phyloP scores from a whole-genome alignment of 2,797 vertebrate genomes.

The Macroramphosus scolopax region DNA sequence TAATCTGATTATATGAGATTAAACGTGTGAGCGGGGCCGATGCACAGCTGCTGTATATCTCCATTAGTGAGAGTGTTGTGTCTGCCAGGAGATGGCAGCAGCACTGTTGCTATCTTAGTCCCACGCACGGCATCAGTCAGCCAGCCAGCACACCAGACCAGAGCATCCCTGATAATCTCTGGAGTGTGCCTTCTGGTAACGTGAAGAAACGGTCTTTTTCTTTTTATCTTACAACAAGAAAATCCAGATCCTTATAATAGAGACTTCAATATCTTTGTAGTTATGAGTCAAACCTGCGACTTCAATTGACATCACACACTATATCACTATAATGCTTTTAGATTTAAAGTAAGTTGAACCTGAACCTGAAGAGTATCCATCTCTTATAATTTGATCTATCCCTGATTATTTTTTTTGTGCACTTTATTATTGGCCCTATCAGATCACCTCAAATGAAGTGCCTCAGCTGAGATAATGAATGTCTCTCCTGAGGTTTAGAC shows the following conservation, averaged over 20 bases:
- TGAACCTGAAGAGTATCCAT: not conserved
- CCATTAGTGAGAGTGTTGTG: not conserved
- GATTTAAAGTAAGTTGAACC: not conserved
- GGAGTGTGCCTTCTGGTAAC: too few species aligned
- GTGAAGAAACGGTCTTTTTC: too few species aligned
- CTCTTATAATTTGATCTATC: too few species aligned
- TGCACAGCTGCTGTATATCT: not conserved
- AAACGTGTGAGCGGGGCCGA: too few species aligned
- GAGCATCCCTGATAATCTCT: too few species aligned
- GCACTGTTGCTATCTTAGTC: constrained; percentile 22
- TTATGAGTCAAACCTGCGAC: too few species aligned
- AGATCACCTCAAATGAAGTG: not conserved
- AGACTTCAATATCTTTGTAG: too few species aligned
- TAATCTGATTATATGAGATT: too few species aligned
- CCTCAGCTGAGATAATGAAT: constrained; percentile 18
- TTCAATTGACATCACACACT: too few species aligned
- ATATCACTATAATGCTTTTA: not conserved
- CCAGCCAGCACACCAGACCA: not conserved
- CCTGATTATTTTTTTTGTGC: too few species aligned
- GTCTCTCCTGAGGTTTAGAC: constrained; percentile 17
- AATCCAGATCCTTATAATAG: too few species aligned
- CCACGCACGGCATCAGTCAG: constrained; percentile 4
- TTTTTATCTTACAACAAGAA: too few species aligned
- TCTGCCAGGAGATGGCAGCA: constrained; percentile 71
- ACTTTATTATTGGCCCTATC: not conserved